Base-by-base conservation (phyloP, 2,797 vertebrate species). In the Galago senegalensis region DNA sequence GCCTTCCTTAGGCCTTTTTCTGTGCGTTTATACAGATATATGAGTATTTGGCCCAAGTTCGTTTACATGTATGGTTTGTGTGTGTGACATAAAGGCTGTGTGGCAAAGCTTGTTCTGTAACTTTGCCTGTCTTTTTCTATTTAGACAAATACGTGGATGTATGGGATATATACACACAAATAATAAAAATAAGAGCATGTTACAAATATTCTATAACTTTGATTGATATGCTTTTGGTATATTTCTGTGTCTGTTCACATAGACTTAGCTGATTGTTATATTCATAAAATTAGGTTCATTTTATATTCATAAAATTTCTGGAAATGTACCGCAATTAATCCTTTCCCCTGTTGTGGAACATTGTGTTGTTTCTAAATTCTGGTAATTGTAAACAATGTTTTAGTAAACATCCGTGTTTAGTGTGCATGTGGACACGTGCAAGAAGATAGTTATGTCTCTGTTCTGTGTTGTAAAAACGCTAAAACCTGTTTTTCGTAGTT, bases 261-360 rank as follows among this genome's bases (percentile, higher is more conserved):
- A 80, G 67, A 40, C 83, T 82, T 91, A 91, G 16, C 70, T 87
- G 46, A 60, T 91, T 87, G 87, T 90, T 87, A 85, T 80, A 34
- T 34, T 89, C 4, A 25, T 69, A 29, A 81, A 40, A 40, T 40
- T 60, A 29, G 5, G 40, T 60, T 40, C 9, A 29, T 81, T 60
- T 40, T 81, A 61, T 81, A 21, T 2, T 93, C 18, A 43, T 72
- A 67, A 56, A 75, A 31, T 88, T 88, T 88, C 34, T 92, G 80
- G 6, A 31, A 27, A 0, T 69, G 2, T 60, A 53, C n/a, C n/a
- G 2, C 80, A 73, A 61, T 80, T 73, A 69, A 75, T 89, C 27
- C 61, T 94, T 93, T 83, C 7, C 34, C 9, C 43, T 92, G 0
- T 60, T 86, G 40, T 40, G 17, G 3, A 90, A 29, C 43, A 79